These are phyloP conservation scores for Centrocercus urophasianus DNA, from an alignment of 2,113 vertebrate genomes.

Conservation along the genomic window DNA sequence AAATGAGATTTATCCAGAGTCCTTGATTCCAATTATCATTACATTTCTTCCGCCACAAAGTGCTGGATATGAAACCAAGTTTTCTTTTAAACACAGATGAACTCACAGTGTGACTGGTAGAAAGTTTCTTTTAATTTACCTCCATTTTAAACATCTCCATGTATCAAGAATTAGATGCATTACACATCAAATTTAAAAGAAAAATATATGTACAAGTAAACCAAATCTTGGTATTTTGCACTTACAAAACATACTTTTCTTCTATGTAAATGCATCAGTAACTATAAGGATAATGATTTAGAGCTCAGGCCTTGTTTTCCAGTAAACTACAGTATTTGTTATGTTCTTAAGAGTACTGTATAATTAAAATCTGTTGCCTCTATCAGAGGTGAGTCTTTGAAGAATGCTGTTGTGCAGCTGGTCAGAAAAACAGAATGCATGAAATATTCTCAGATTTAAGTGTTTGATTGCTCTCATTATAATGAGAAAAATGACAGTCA, in stretches of 20 bases:
- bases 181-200: background rate
- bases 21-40: rapidly evolving
- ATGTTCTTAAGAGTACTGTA: background rate
- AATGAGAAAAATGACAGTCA: background rate
- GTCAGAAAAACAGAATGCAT: background rate
- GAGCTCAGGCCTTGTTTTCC: background rate
- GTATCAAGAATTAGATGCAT: background rate
- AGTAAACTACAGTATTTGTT: background rate
- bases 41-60: background rate
- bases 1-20: background rate
- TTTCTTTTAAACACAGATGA: background rate
- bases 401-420: background rate
- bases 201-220: background rate
- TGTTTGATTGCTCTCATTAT: background rate
- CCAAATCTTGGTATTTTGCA: background rate
- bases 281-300: background rate
- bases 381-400: background rate
- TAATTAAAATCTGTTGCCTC: background rate
- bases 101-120: background rate
- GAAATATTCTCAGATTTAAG: background rate
- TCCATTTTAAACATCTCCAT: background rate
- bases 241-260: background rate
- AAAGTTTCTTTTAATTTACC: background rate
- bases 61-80: background rate
- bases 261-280: background rate